These are phyloP conservation scores for Dermochelys coriacea DNA, from an alignment of 2,797 vertebrate species.

Conservation along the genomic window DNA sequence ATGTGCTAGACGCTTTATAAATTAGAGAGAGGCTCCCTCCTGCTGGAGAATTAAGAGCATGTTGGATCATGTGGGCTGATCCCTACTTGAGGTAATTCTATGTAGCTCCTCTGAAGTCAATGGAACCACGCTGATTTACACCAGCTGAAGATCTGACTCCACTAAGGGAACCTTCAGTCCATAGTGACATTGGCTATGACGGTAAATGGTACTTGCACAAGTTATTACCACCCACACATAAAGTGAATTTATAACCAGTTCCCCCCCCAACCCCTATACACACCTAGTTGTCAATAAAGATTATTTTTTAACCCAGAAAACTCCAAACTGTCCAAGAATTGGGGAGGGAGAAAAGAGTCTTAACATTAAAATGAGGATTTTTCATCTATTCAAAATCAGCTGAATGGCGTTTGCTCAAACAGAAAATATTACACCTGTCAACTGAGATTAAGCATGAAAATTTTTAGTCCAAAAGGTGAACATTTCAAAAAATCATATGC, in stretches of 20 bases:
- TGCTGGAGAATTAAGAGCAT: not conserved
- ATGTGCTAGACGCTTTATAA: not conserved
- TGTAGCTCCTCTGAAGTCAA: not conserved
- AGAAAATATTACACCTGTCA: not conserved
- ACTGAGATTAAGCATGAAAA: not conserved
- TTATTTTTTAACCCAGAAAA: not conserved
- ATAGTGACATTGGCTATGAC: not conserved
- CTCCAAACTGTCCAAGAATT: not conserved
- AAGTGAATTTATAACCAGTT: not conserved
- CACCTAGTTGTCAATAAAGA: not conserved
- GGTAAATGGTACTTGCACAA: not conserved
- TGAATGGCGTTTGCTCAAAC: not conserved
- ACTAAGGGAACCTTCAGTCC: not conserved
- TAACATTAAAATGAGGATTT: not conserved
- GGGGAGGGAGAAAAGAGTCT: not conserved
- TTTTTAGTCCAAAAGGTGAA: not conserved
- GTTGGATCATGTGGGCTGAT: not conserved
- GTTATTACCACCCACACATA: not conserved
- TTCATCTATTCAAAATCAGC: not conserved
- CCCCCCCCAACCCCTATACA: too few species aligned
- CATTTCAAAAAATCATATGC: not conserved
- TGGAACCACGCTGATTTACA: not conserved
- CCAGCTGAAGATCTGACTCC: not conserved
- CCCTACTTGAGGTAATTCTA: not conserved
- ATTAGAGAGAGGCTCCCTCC: not conserved